A percentile compares a stretch with the other conserved stretches of the same genome.
phyloP scores from a whole-genome alignment of 2,888 invertebrate genomes.

The Lottia gigantea region DNA sequence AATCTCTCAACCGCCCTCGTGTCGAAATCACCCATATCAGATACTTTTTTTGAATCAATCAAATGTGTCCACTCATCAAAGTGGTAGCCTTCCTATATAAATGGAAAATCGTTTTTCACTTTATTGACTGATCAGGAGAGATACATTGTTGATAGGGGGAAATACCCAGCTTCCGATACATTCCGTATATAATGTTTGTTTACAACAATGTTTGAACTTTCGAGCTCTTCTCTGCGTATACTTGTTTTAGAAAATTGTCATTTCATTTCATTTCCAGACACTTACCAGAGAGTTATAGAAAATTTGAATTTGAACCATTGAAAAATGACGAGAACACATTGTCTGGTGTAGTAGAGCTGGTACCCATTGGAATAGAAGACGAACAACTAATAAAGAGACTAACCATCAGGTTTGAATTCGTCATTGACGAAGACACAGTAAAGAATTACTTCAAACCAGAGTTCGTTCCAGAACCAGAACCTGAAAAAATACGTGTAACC shows the following conservation, averaged over 20 bases:
- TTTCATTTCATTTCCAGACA: conserved; percentile 37
- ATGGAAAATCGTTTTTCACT: too few species aligned
- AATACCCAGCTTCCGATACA: too few species aligned
- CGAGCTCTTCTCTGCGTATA: too few species aligned
- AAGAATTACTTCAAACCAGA: conserved; percentile 53
- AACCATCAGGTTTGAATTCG: conserved; percentile 48
- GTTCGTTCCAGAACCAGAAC: conserved; percentile 45
- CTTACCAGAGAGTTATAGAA: conserved; percentile 58
- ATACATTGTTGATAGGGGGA: too few species aligned
- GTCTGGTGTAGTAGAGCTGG: conserved; percentile 45
- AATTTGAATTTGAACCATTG: conserved; percentile 59
- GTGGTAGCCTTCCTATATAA: too few species aligned
- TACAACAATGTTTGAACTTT: too few species aligned
- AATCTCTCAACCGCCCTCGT: too few species aligned
- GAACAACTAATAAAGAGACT: conserved; percentile 33
- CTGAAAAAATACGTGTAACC: conserved; percentile 44
- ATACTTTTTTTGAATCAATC: too few species aligned
- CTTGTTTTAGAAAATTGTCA: background rate
- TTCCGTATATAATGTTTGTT: too few species aligned
- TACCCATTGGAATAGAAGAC: conserved; percentile 39
- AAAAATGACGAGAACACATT: conserved; percentile 45
- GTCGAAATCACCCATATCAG: too few species aligned
- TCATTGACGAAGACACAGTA: conserved; percentile 51
- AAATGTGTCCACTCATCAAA: too few species aligned
- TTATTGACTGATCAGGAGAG: too few species aligned